Base-by-base conservation (phyloP, 2,888 invertebrate genomes). In the Microctonus brassicae region DNA sequence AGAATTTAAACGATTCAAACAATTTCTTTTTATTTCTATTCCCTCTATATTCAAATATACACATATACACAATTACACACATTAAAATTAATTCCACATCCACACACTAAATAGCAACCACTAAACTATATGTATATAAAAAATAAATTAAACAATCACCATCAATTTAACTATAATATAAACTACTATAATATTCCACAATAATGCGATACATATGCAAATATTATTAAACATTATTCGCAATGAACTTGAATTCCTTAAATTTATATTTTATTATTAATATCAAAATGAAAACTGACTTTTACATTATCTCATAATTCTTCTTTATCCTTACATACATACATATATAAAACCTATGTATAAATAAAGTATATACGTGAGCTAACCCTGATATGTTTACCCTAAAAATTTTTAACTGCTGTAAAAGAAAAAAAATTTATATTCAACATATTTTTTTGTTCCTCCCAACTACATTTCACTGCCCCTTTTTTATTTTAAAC, bases 1-100 rank as follows among this genome's bases (percentile, higher is more conserved):
- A 80, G 81, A 82, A 82, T 82, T 81, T 78, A 69, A 76, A 76
- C 79, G 80, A 81, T 81, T 47, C 80, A 81, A 80, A 81, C 77
- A 74, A 73, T 75, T 73, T 47, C 6, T 47, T 17, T 5, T 7
- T n/a, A 47, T 7, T 17, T 17, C n/a, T 17, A 47, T 47, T 6
- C 13, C 4, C 36, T 5, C 11, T 7, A n/a, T n/a, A 29, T 7
- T 5, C 29, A 29, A 7, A 29, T 7, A 29, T 29, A 29, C 29
- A 29, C 7, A 29, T 7, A 29, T 29, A 29, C 29, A 29, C 13
- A 42, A 13, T n/a, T n/a, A 36, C 36, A 36, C 36, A 36, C 36
- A 36, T 10, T 9, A 47, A 47, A n/a, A 5, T 29, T 29, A 29
- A 29, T 5, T 29, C 3, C 17, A 47, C 5, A 47, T 47, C 17